Conservation (phyloP, 2,888 invertebrate species). For the Pimpla rufipes region DNA sequence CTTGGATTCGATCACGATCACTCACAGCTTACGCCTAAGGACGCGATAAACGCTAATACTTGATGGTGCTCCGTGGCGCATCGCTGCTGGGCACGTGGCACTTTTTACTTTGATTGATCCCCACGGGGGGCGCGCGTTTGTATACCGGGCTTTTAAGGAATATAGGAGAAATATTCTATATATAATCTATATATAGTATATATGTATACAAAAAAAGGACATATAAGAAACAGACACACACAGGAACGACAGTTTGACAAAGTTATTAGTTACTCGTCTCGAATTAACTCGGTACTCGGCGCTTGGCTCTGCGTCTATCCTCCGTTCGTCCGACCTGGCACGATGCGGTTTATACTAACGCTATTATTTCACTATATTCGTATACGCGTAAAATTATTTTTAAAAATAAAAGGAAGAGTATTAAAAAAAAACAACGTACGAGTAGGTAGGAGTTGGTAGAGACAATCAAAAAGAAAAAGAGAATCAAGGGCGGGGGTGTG, state of each 20-base stretch:
- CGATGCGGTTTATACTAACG: conserved; percentile 45
- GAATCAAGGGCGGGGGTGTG: conserved; percentile 21
- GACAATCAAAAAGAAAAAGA: conserved; percentile 52
- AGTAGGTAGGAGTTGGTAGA: conserved; percentile 40
- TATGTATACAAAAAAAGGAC: conserved; percentile 69
- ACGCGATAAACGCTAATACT: conserved; percentile 68
- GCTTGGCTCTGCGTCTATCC: conserved; percentile 29
- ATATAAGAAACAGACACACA: conserved; percentile 69
- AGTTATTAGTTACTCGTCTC: conserved; percentile 44
- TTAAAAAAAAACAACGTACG: conserved; percentile 42
- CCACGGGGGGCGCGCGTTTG: conserved; percentile 47
- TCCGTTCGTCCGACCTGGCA: conserved; percentile 66
- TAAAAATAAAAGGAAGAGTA: conserved; percentile 61
- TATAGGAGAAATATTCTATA: conserved; percentile 61
- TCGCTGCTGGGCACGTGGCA: conserved; percentile 62
- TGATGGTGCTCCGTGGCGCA: conserved; percentile 64
- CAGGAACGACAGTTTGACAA: conserved; percentile 67
- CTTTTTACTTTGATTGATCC: conserved; percentile 63
- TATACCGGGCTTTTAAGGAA: conserved; percentile 52
- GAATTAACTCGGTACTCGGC: conserved; percentile 61
- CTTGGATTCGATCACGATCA: conserved; percentile 56
- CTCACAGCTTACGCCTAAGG: conserved; percentile 62
- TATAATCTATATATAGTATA: conserved; percentile 75
- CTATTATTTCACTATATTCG: conserved; percentile 65
- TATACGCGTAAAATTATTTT: conserved; percentile 69